A percentile compares a stretch with the other conserved stretches of the same genome.
phyloP scores from a whole-genome alignment of 1,140 invertebrate genomes.

The Varroa destructor region DNA sequence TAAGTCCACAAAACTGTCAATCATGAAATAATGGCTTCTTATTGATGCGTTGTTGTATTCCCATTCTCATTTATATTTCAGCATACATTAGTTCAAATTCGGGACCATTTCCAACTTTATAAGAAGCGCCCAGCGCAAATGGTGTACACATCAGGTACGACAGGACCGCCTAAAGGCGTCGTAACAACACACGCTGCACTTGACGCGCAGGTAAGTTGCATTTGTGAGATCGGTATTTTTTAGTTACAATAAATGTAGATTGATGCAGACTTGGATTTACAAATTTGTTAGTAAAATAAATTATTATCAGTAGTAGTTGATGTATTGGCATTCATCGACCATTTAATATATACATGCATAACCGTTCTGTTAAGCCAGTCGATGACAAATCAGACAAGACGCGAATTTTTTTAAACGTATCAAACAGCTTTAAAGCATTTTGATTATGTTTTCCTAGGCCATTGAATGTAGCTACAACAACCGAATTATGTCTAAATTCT shows the following conservation, averaged over 20 bases:
- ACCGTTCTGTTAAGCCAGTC: neutral
- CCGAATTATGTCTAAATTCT: too few species aligned
- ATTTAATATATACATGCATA: neutral
- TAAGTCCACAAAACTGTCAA: too few species aligned
- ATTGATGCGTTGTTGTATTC: too few species aligned
- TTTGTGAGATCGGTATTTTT: too few species aligned
- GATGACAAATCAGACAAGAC: neutral
- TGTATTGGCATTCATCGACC: neutral
- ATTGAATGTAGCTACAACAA: too few species aligned
- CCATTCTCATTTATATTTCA: neutral
- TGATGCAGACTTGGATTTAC: neutral
- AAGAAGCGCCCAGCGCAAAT: conserved; percentile 31
- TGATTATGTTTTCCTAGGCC: neutral
- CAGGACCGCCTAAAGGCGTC: conserved; percentile 37
- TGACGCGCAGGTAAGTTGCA: conserved; percentile 46
- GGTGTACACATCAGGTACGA: conserved; percentile 38
- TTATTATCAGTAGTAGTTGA: neutral
- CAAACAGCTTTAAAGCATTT: neutral
- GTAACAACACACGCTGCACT: conserved; percentile 49
- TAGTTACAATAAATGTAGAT: too few species aligned
- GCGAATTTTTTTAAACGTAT: neutral
- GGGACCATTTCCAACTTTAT: neutral
- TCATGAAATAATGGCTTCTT: too few species aligned
- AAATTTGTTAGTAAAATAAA: neutral
- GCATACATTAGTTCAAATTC: neutral